Base-by-base conservation (phyloP, 2,797 vertebrate species). In the Tapirus indicus region DNA sequence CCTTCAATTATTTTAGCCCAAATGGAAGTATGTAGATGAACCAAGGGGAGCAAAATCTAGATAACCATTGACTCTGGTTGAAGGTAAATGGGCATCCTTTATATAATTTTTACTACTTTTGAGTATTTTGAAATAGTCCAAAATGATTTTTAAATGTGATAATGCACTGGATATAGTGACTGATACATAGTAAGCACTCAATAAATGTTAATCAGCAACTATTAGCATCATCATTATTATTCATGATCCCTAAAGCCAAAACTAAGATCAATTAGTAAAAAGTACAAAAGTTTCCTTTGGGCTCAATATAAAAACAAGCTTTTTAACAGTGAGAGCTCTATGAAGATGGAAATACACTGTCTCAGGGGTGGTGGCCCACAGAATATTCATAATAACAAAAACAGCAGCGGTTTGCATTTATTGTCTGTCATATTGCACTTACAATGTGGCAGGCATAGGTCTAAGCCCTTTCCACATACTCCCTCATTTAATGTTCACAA, bases 1-100 rank as follows among this genome's bases (percentile, higher is more conserved):
- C 2, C 12, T 52, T 93, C 86, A 91, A 54, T 60, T 83, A 88
- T 47, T 52, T 91, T 77, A 69, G 35, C 29, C 78, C 95, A 92
- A 35, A 2, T 1, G 32, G 11, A 88, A 88, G 4, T 41, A 16
- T 21, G 71, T 7, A 90, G 41, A 74, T 83, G 18, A 68, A 93
- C 4, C 18, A 85, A 72, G 6, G 16, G 0, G 74, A 27, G 9
- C 1, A 87, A 92, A 88, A 56, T 66, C 7, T 52, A 66, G 69
- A 29, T 54, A 82, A 82, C 20, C 32, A 69, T 0, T 49, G 35
- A 77, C 35, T 32, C n/a, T 93, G 35, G 5, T 7, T 69, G 21
- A 88, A 58, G 25, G 11, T 38, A 78, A 86, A 80, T 8, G n/a
- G 18, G 3, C 12, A 92, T 41, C 25, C 14, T 77, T 88, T 54